A percentile compares a stretch with the other conserved stretches of the same genome.
Evolutionary conservation across 2,888 invertebrate genomes (phyloP).

Genomic region (Psylliodes chrysocephalus): DNA sequence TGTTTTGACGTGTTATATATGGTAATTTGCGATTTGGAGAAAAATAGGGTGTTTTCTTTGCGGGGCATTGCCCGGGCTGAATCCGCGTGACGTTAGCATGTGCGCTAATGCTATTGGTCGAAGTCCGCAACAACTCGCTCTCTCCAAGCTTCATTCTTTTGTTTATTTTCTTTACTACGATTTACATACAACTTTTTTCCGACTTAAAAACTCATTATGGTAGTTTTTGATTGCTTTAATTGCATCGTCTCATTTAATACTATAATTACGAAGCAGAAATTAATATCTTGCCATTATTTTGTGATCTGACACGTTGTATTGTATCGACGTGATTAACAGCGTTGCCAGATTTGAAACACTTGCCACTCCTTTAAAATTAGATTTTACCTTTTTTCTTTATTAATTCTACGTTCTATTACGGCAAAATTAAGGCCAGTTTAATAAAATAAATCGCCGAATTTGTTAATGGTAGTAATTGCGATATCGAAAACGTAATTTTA

Average conservation of each 20-base stretch:
- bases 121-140: slow-evolving; percentile 43
- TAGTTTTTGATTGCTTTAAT: background rate
- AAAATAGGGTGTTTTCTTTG: slow-evolving; percentile 41
- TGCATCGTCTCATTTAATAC: too few relatives aligned
- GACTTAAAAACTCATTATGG: background rate
- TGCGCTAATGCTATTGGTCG: slow-evolving; percentile 56
- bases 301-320: slow-evolving; percentile 47
- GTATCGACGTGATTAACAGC: slow-evolving; percentile 52
- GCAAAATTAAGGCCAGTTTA: background rate
- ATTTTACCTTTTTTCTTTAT: slow-evolving; percentile 27
- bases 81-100: slow-evolving; percentile 60
- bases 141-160: slow-evolving; percentile 45
- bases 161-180: slow-evolving; percentile 45
- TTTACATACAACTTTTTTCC: background rate
- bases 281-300: slow-evolving; percentile 36
- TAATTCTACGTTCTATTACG: background rate
- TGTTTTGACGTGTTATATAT: background rate
- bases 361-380: slow-evolving; percentile 52
- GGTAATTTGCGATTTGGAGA: background rate
- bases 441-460: background rate
- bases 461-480: too few relatives aligned
- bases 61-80: slow-evolving; percentile 56
- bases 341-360: slow-evolving; percentile 51
- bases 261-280: slow-evolving; percentile 10
- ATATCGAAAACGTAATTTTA: background rate